These are phyloP conservation scores for Nibea albiflora DNA, from an alignment of 2,113 vertebrate genomes.

Conservation along the genomic window DNA sequence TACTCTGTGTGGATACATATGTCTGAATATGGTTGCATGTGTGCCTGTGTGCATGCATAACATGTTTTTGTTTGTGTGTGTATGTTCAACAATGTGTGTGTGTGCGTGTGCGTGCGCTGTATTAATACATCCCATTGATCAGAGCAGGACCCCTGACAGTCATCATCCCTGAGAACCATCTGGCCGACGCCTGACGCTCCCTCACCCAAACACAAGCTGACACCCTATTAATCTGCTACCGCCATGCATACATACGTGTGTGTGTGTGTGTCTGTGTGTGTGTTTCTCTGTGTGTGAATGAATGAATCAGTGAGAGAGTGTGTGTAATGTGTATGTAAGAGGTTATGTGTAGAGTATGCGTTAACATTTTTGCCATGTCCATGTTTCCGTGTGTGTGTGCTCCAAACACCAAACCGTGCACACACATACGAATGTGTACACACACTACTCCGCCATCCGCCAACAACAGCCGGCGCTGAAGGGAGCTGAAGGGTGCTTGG, in stretches of 20 bases:
- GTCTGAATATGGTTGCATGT: conserved; percentile 58
- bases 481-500: conserved; percentile 99
- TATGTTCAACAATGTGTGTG: conserved; percentile 24
- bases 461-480: conserved; percentile 84
- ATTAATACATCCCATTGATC: conserved; percentile 99
- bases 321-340: conserved; percentile 53
- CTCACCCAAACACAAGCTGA: conserved; percentile 99
- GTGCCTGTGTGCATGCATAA: conserved; percentile 46
- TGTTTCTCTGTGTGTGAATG: conserved; percentile 46
- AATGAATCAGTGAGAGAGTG: conserved; percentile 53
- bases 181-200: conserved; percentile 98
- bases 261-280: conserved; percentile 27
- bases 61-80: conserved; percentile 57
- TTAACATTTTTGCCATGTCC: conserved; percentile 54
- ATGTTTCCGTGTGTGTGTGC: conserved; percentile 48
- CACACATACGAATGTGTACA: conserved; percentile 64
- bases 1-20: conserved; percentile 78
- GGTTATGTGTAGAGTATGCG: conserved; percentile 53
- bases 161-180: conserved; percentile 99
- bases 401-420: conserved; percentile 36
- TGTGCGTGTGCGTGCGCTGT: conserved; percentile 77
- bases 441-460: conserved; percentile 77
- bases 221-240: conserved; percentile 99
- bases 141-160: conserved; percentile 99
- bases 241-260: conserved; percentile 74